Percentiles rank a stretch among this genome's conserved stretches.
These are phyloP conservation scores for Penaeus monodon DNA, from an alignment of 2,888 invertebrate species.

Conservation along the genomic window DNA sequence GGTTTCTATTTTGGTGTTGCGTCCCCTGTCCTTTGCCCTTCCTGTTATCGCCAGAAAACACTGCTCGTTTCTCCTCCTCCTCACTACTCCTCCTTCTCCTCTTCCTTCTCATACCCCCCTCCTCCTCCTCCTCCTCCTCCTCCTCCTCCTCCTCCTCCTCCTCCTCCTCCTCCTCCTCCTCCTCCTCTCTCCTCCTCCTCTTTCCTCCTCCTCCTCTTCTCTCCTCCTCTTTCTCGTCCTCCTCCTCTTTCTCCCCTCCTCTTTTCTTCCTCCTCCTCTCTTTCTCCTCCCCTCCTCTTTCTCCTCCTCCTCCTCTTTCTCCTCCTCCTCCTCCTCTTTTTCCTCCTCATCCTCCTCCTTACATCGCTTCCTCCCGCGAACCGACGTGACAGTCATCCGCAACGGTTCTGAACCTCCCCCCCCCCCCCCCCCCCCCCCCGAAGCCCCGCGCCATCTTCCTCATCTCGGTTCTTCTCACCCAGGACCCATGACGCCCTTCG, in stretches of 20 bases:
- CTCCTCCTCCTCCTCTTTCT: neutral
- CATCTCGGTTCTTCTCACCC: neutral
- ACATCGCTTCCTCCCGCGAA: neutral
- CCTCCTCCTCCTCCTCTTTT: too few species aligned
- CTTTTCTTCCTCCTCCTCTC: too few species aligned
- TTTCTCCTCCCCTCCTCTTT: neutral
- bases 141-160: neutral
- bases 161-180: neutral
- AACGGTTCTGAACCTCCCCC: neutral
- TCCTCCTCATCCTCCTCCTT: neutral
- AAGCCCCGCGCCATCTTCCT: neutral
- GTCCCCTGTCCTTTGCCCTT: neutral
- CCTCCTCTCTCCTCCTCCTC: neutral
- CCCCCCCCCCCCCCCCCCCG: neutral
- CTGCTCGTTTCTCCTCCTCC: slow-evolving; percentile 3
- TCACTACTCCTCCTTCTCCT: neutral
- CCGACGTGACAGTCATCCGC: neutral
- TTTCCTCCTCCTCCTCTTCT: neutral
- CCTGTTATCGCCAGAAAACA: neutral
- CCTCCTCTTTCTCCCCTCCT: neutral
- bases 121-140: neutral
- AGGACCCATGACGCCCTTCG: slow-evolving; percentile 1
- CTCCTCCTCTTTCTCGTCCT: neutral
- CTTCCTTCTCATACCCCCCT: neutral
- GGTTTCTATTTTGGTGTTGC: too few species aligned